Evolutionary conservation across 2,797 vertebrate species (phyloP).

Genomic region (Emydoidea blandingii): DNA sequence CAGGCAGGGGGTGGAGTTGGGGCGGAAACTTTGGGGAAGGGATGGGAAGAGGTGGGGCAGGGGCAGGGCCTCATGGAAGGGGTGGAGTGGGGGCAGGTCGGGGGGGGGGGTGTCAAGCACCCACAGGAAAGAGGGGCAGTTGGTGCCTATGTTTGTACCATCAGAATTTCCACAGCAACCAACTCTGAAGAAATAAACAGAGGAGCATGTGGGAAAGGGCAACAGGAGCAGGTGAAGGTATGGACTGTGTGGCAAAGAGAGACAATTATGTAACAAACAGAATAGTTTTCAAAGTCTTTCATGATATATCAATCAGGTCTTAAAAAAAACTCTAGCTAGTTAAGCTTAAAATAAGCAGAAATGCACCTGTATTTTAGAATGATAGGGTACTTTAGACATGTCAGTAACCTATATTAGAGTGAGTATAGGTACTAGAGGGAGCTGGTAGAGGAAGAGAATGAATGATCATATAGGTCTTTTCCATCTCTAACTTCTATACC

Average conservation of each 20-base stretch:
- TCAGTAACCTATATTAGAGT: not conserved
- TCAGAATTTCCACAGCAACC: constrained; percentile 10
- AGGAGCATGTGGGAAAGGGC: not conserved
- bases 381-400: not conserved
- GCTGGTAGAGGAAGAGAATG: not conserved
- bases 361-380: not conserved
- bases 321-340: not conserved
- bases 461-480: not conserved
- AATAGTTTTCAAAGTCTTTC: not conserved
- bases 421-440: not conserved
- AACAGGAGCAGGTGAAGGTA: not conserved
- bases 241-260: not conserved
- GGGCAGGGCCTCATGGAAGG: no score
- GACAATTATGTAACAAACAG: not conserved
- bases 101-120: no score
- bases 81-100: no score
- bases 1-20: no score
- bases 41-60: no score
- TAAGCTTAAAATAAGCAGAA: not conserved
- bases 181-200: constrained; percentile 55
- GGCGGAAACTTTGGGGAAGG: no score
- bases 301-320: not conserved
- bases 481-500: not conserved
- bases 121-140: no score
- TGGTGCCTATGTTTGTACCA: constrained; percentile 24